Conservation (phyloP, 2,888 invertebrate genomes). For the Megaustenia siamemsis region DNA sequence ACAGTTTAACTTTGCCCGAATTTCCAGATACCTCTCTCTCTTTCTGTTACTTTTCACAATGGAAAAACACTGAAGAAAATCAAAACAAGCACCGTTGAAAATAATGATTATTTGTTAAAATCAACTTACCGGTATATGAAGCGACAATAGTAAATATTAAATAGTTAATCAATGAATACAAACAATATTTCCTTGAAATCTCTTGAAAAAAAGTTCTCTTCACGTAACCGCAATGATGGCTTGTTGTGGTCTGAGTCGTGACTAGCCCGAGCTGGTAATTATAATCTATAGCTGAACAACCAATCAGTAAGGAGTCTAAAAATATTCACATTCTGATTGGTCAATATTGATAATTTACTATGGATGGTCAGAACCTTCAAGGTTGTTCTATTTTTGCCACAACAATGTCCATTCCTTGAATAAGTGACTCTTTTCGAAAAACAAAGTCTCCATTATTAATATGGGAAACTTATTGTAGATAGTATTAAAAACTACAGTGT, state of each 20-base stretch:
- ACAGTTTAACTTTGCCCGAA: background rate
- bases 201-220: constrained; percentile 20
- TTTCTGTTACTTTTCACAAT: too few relatives aligned
- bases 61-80: background rate
- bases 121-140: constrained; percentile 1
- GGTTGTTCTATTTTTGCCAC: background rate
- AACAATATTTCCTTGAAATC: background rate
- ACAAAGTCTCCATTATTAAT: too few relatives aligned
- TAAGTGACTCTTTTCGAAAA: too few relatives aligned
- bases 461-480: too few relatives aligned
- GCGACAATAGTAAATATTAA: background rate
- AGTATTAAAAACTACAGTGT: background rate
- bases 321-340: constrained; percentile 18
- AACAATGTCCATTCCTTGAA: background rate
- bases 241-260: constrained; percentile 56
- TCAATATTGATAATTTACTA: too few relatives aligned
- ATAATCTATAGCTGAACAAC: background rate
- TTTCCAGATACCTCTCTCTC: background rate
- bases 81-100: background rate
- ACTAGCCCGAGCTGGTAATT: constrained; percentile 13
- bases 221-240: constrained; percentile 39
- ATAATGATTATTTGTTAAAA: background rate
- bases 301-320: constrained; percentile 20
- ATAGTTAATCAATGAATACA: background rate
- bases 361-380: background rate